A percentile compares a stretch with the other conserved stretches of the same genome.
phyloP scores from a whole-genome alignment of 2,888 invertebrate species.

The Spatulosminthurus flaviceps region DNA sequence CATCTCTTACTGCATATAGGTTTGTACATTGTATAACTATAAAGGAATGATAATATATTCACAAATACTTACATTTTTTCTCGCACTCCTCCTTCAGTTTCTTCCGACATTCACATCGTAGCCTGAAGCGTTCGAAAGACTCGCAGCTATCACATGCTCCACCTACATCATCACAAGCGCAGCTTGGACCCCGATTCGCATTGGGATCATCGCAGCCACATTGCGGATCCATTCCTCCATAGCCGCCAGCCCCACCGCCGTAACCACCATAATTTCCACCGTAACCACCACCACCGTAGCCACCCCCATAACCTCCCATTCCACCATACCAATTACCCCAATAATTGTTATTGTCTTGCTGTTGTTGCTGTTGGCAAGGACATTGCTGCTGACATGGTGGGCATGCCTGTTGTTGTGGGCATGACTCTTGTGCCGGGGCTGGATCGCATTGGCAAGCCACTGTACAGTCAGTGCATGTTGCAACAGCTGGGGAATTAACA shows the following conservation, averaged over 20 bases:
- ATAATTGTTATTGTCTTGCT: not conserved
- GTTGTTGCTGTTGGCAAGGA: not conserved
- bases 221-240: not conserved
- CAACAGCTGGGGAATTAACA: too few relatives aligned
- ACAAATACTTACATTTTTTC: not conserved
- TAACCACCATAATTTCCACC: not conserved
- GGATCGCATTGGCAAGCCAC: not conserved
- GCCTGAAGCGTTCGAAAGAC: constrained; percentile 12
- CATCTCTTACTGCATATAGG: not conserved
- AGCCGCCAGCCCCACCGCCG: not conserved
- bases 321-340: not conserved
- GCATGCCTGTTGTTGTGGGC: not conserved
- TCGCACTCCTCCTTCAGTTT: constrained; percentile 3
- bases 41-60: not conserved
- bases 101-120: constrained; percentile 21
- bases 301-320: not conserved
- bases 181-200: not conserved
- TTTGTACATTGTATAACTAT: not conserved
- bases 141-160: constrained; percentile 19
- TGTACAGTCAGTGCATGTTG: not conserved
- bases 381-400: not conserved
- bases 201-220: not conserved
- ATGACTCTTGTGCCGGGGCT: not conserved
- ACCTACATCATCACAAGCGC: not conserved
- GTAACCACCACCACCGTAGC: not conserved